Evolutionary conservation across 2,113 vertebrate species (phyloP), one percentile per base, ranked within the genome.

Genomic region (Lasiurus cinereus): DNA sequence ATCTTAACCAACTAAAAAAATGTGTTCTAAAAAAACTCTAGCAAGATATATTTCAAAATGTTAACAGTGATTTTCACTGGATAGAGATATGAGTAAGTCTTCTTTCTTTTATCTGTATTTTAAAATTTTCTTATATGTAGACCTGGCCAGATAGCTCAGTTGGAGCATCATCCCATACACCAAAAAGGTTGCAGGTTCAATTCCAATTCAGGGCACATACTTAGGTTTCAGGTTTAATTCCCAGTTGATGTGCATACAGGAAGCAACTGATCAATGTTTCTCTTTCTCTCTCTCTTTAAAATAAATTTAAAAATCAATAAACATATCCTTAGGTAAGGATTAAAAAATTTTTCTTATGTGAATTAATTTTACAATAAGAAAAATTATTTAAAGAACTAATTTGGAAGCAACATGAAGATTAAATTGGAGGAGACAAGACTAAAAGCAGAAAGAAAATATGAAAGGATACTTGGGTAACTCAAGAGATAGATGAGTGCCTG

Each of bases 331-430:
- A 74, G 27, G 43, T 48, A 39, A 74, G 43, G 43, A 74, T n/a
- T 46, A 29, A 46, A 74, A 52, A 83, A 36, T 33, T 33, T 89
- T 54, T 78, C 50, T 87, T 84, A 92, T 8, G 3, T n/a, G 11
- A 64, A 88, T 54, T 84, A 70, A 27, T 88, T 88, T 88, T 50
- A 73, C 5, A 95, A 52, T 79, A 85, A 73, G 12, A 24, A 70
- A 86, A 88, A 31, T 78, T 46, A 89, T 56, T 85, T 91, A 52
- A 82, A 86, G 67, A 80, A 91, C 67, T 48, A 56, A 78, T 67
- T 48, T 80, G 54, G 46, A 4, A 80, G 46, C 64, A 64, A 93
- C 39, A 62, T 82, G 29, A 93, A 77, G 39, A 88, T 6, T 54
- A 46, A 43, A 87, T 21, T 77, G 12, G 70, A 83, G 70, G 50